phyloP scores from a whole-genome alignment of 30 jellyfish, hydroid and myxozoan species.

The Aurelia coerulea region DNA sequence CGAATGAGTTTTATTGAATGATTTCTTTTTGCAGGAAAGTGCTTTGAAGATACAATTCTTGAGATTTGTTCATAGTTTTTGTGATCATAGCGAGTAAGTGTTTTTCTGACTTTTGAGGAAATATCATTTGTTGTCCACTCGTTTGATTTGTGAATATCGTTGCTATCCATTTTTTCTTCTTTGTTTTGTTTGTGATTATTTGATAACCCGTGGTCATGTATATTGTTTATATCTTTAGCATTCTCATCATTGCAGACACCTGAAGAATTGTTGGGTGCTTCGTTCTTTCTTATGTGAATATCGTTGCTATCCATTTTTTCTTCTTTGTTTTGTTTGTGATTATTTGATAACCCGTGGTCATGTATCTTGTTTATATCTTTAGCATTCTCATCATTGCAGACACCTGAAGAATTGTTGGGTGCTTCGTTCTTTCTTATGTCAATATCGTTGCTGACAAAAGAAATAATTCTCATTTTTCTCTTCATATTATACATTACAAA shows the following conservation, averaged over 20 bases:
- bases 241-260: neutral
- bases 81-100: conserved; percentile 99
- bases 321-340: neutral
- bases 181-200: neutral
- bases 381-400: too few species aligned
- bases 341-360: neutral
- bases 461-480: neutral
- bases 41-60: conserved; percentile 95
- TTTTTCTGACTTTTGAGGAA: neutral
- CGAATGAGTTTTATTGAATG: neutral
- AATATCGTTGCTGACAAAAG: neutral
- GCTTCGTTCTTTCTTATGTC: neutral
- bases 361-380: too few species aligned
- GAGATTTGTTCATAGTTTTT: conserved; percentile 95
- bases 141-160: neutral
- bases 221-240: too few species aligned
- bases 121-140: neutral
- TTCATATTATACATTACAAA: neutral
- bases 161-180: neutral
- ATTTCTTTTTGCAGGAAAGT: conserved; percentile 71
- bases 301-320: neutral
- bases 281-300: neutral
- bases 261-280: neutral
- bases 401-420: neutral
- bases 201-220: neutral